phyloP scores from a whole-genome alignment of 1,140 invertebrate genomes.

The Cydia amplana region DNA sequence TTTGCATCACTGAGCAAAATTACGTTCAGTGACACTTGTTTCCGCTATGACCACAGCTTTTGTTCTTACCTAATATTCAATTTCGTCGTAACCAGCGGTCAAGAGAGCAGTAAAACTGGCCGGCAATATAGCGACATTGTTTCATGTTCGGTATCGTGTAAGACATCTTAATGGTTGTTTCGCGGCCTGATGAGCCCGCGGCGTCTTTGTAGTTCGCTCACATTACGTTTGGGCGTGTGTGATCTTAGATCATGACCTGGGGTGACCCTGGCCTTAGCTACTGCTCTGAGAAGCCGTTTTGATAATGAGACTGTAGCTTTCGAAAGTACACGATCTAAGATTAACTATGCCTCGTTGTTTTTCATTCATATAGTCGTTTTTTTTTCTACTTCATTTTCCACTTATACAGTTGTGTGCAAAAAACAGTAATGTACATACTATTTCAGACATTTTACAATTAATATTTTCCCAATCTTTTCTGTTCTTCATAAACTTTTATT shows the following conservation, averaged over 20 bases:
- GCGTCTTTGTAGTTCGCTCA: conserved; percentile 25
- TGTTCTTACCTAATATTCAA: neutral
- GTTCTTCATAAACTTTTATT: too few species aligned
- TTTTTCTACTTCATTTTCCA: too few species aligned
- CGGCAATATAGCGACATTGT: neutral
- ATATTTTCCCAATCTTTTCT: too few species aligned
- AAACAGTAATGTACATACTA: too few species aligned
- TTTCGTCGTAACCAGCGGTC: neutral
- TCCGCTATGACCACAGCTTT: conserved; percentile 1
- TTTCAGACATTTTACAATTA: too few species aligned
- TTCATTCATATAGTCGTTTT: too few species aligned
- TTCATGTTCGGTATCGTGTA: conserved; percentile 13
- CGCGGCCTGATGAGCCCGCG: neutral
- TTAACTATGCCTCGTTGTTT: neutral
- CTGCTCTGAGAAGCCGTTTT: neutral
- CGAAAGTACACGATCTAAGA: neutral
- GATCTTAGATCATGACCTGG: conserved; percentile 4
- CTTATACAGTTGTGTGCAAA: too few species aligned
- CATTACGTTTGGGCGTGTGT: neutral
- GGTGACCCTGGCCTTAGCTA: conserved; percentile 2
- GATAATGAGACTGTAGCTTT: neutral
- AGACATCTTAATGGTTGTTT: conserved; percentile 21
- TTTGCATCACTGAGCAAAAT: neutral
- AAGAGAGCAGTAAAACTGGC: neutral
- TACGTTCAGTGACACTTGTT: conserved; percentile 1